Conservation (phyloP, 1,140 invertebrate genomes). For the Atta colombica region DNA sequence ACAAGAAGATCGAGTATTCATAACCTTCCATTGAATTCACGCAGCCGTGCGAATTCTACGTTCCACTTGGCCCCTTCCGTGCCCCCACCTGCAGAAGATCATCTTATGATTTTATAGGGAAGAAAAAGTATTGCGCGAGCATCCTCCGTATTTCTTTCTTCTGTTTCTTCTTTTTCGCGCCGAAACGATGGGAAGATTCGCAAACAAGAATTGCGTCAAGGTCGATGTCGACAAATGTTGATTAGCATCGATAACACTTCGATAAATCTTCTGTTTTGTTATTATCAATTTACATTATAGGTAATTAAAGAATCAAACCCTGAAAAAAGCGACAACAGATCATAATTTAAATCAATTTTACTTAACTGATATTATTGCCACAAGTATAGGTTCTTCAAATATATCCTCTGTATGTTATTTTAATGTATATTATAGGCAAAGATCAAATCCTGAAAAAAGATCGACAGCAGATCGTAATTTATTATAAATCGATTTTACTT, state of each 20-base stretch:
- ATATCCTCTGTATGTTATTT: neutral
- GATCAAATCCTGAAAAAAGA: neutral
- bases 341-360: neutral
- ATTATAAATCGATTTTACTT: neutral
- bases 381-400: neutral
- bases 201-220: conserved; percentile 10
- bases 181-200: neutral
- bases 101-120: neutral
- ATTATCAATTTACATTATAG: neutral
- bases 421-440: neutral
- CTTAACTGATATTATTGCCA: neutral
- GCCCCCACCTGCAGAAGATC: conserved; percentile 34
- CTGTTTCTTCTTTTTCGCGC: neutral
- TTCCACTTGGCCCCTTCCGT: conserved; percentile 78
- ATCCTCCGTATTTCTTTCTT: conserved; percentile 1
- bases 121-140: conserved; percentile 11
- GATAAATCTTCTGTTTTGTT: neutral
- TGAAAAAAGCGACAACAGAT: neutral
- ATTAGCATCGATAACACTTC: neutral
- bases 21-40: conserved; percentile 82
- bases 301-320: neutral
- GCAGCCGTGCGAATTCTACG: conserved; percentile 79
- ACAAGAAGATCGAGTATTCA: conserved; percentile 77
- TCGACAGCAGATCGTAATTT: neutral
- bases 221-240: neutral